Evolutionary conservation across 2,797 vertebrate species (phyloP).

Genomic region (Malurus splendens): DNA sequence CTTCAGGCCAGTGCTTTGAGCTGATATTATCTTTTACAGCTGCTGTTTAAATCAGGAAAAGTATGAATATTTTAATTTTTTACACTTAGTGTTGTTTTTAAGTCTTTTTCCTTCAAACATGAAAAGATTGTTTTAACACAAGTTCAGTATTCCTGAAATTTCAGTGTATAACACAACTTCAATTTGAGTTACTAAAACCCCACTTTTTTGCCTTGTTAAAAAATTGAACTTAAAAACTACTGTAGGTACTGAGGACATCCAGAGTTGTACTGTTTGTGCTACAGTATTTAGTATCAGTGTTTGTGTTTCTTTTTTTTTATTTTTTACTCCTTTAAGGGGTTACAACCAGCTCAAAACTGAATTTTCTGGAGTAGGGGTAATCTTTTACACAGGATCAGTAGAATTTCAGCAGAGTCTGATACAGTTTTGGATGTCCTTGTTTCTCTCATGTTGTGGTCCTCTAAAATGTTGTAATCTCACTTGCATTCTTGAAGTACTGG

Average conservation of each 20-base stretch:
- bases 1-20: conserved; percentile 13
- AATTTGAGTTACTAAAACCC: not conserved
- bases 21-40: not conserved
- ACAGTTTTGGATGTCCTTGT: not conserved
- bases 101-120: not conserved
- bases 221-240: not conserved
- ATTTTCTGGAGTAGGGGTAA: not conserved
- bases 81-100: not conserved
- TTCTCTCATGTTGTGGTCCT: not conserved
- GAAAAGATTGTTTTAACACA: not conserved
- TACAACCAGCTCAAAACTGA: not conserved
- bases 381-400: not conserved
- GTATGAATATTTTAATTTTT: not conserved
- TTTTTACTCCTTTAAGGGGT: not conserved
- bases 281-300: not conserved
- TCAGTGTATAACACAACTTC: not conserved
- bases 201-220: not conserved
- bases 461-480: not conserved
- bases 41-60: not conserved
- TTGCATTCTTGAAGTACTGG: not conserved
- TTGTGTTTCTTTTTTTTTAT: not conserved
- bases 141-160: not conserved
- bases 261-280: not conserved
- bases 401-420: not conserved
- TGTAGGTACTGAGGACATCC: not conserved